Base-by-base conservation (phyloP, 2,113 vertebrate species). In the Lycaon pictus region DNA sequence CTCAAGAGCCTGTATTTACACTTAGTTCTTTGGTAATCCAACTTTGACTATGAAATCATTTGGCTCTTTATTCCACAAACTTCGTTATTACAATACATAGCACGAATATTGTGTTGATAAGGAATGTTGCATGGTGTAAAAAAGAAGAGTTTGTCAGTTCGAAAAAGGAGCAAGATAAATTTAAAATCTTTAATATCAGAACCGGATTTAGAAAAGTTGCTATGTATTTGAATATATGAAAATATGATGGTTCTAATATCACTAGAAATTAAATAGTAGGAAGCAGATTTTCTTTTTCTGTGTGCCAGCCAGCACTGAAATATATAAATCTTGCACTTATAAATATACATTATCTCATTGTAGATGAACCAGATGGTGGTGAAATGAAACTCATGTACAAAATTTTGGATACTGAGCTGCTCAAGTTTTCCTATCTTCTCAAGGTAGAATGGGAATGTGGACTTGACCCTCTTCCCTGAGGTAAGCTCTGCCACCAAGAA, bases 321-420 rank as follows among this genome's bases (percentile, higher is more conserved):
- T 96, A 96, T 97, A 98, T 98, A 98, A 98, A 96, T 98, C 97
- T 97, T 98, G 93, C 84, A 95, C 98, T 98, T 98, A 98, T 98
- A 98, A 98, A 98, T 98, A 98, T 98, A 98, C 98, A 98, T 98
- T 98, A 98, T 97, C 93, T 98, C 97, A 97, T 98, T 97, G 98
- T 98, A 88, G 97, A 97, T 93, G 95, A 97, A 96, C 93, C 98
- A 98, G 98, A 98, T 98, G 98, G 98, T 96, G 86, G 55, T 76
- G 55, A 97, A 98, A 97, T 94, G 86, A 97, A 95, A 90, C 96
- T 92, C 83, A 22, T 90, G 95, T 35, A 94, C 93, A 82, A 82
- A 95, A 94, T 95, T 96, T 96, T 96, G 85, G 90, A 95, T 96
- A n/a, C 60, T 56, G 83, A 93, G 92, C 71, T 90, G 94, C 85